Conservation (phyloP, 2,888 invertebrate species). For the Ennomos fuscantarius region DNA sequence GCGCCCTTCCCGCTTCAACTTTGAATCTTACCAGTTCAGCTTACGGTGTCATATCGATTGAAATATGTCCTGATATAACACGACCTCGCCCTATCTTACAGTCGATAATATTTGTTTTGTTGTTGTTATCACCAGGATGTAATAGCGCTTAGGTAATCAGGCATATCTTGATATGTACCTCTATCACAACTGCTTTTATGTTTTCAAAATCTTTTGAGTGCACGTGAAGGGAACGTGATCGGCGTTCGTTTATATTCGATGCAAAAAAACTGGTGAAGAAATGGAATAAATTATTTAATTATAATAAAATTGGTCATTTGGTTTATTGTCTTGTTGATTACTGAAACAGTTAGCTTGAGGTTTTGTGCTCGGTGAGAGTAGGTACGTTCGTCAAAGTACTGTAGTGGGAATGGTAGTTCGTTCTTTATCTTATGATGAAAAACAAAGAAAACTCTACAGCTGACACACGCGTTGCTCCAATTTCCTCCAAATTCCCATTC, state of each 20-base stretch:
- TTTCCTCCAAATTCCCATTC: too few relatives aligned
- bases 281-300: neutral
- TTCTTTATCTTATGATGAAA: too few relatives aligned
- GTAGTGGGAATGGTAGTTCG: too few relatives aligned
- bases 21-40: conserved; percentile 6
- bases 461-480: too few relatives aligned
- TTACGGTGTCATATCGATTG: conserved; percentile 16
- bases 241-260: neutral
- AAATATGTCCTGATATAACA: conserved; percentile 12
- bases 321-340: too few relatives aligned
- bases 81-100: conserved; percentile 23
- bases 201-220: conserved; percentile 11
- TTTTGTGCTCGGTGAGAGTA: too few relatives aligned
- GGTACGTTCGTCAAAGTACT: too few relatives aligned
- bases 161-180: conserved; percentile 27
- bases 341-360: too few relatives aligned
- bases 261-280: neutral
- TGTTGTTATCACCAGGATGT: conserved; percentile 22
- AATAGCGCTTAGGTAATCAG: conserved; percentile 36
- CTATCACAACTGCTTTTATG: conserved; percentile 7
- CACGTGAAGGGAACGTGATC: conserved; percentile 17
- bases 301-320: neutral
- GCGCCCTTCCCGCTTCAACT: conserved; percentile 3
- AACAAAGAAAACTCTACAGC: too few relatives aligned
- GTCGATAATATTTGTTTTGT: conserved; percentile 39